Percentiles rank a stretch among this genome's conserved stretches.
Evolutionary conservation across 2,888 invertebrate genomes (phyloP).

Genomic region (Mesorhabditis spiculigera): DNA sequence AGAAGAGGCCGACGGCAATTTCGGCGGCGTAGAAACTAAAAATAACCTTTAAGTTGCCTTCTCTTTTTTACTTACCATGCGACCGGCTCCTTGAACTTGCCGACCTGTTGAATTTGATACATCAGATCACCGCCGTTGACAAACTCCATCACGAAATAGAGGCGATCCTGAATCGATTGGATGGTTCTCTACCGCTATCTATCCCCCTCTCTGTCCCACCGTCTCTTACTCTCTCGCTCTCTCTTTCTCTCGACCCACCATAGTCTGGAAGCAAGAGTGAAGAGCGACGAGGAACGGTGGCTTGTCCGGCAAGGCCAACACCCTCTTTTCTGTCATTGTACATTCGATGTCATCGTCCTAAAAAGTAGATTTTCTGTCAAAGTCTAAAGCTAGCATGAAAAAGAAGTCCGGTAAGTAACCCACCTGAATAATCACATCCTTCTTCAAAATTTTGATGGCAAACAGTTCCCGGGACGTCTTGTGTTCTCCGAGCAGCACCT

Average conservation of each 20-base stretch:
- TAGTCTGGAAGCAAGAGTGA: slow-evolving; percentile 99
- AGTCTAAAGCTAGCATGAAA: too few species aligned
- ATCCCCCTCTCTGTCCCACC: too few species aligned
- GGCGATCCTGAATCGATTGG: slow-evolving; percentile 82
- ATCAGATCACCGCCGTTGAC: slow-evolving; percentile 99
- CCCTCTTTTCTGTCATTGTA: slow-evolving; percentile 94
- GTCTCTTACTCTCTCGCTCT: too few species aligned
- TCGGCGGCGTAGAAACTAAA: slow-evolving; percentile 98
- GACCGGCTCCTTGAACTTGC: slow-evolving; percentile 98
- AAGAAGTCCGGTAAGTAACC: background rate
- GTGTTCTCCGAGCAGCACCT: slow-evolving; percentile 95
- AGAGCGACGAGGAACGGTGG: slow-evolving; percentile 97
- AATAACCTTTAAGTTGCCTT: too few species aligned
- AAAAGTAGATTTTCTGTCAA: too few species aligned
- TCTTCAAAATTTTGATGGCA: slow-evolving; percentile 98
- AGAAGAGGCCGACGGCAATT: slow-evolving; percentile 96
- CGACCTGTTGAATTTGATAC: slow-evolving; percentile 99
- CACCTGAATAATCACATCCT: slow-evolving; percentile 88
- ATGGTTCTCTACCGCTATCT: too few species aligned
- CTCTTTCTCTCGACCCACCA: slow-evolving; percentile 68
- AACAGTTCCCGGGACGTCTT: slow-evolving; percentile 96
- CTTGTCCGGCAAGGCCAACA: slow-evolving; percentile 79
- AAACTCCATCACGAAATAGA: slow-evolving; percentile 99
- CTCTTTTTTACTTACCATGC: slow-evolving; percentile 99
- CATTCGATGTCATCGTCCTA: slow-evolving; percentile 98